These are phyloP conservation scores for Lithodes maja DNA, from an alignment of 2,888 invertebrate genomes.

Conservation along the genomic window DNA sequence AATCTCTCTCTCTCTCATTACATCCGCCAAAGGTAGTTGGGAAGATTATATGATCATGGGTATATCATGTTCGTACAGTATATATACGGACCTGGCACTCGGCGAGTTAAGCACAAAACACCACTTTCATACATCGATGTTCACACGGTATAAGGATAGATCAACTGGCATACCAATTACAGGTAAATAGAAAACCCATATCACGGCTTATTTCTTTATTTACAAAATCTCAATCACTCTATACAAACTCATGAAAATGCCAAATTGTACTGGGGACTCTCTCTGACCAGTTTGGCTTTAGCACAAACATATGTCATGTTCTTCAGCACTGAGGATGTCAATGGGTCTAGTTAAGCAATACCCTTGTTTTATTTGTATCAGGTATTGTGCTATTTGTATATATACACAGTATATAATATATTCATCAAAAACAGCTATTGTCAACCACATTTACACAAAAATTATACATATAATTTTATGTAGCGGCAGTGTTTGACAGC, in stretches of 20 bases:
- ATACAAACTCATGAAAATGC: conserved; percentile 64
- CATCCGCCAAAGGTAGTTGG: too few species aligned
- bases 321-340: background rate
- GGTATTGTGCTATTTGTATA: too few species aligned
- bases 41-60: too few species aligned
- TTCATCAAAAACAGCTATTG: background rate
- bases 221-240: conserved; percentile 55
- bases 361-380: background rate
- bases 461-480: background rate
- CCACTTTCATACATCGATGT: too few species aligned
- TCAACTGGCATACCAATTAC: too few species aligned
- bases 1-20: too few species aligned
- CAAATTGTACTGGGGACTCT: conserved; percentile 52
- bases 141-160: too few species aligned
- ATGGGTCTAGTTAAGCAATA: background rate
- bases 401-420: background rate
- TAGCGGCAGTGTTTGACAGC: background rate
- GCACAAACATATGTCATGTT: background rate
- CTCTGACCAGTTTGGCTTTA: background rate
- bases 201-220: conserved; percentile 20
- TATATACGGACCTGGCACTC: too few species aligned
- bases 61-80: too few species aligned
- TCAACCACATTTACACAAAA: background rate
- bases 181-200: too few species aligned
- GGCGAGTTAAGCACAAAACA: too few species aligned